phyloP scores from a whole-genome alignment of 1,140 invertebrate species.

The Calosoma granatense region DNA sequence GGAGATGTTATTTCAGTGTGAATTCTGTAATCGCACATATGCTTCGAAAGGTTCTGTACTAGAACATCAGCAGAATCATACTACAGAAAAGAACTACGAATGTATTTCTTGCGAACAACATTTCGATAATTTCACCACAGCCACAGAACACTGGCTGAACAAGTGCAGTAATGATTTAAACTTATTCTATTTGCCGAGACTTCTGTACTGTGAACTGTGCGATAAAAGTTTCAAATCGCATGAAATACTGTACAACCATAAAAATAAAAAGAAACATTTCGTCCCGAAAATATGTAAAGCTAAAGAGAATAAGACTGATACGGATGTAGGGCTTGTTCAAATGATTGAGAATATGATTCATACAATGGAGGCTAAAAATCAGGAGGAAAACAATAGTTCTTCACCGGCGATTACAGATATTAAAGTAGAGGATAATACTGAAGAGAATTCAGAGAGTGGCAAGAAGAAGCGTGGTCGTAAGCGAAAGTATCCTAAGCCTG shows the following conservation, averaged over 20 bases:
- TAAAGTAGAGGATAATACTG: slow-evolving; percentile 14
- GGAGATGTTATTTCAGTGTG: slow-evolving; percentile 42
- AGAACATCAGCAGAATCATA: slow-evolving; percentile 37
- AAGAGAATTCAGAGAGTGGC: slow-evolving; percentile 10
- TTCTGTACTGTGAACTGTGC: slow-evolving; percentile 33
- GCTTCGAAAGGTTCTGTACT: slow-evolving; percentile 37
- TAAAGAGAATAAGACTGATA: slow-evolving; percentile 14
- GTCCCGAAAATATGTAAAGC: slow-evolving; percentile 24
- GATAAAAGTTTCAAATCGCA: slow-evolving; percentile 34
- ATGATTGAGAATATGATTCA: slow-evolving; percentile 28
- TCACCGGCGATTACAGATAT: slow-evolving; percentile 15
- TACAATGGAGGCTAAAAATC: slow-evolving; percentile 14
- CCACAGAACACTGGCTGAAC: slow-evolving; percentile 42
- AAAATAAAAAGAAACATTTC: slow-evolving; percentile 34
- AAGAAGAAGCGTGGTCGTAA: slow-evolving; percentile 29
- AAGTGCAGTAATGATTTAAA: slow-evolving; percentile 39
- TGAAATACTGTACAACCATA: slow-evolving; percentile 31
- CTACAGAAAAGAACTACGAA: slow-evolving; percentile 41
- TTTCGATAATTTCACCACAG: slow-evolving; percentile 39
- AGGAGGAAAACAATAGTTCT: slow-evolving; percentile 17
- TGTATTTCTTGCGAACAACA: slow-evolving; percentile 41
- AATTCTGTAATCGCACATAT: slow-evolving; percentile 45
- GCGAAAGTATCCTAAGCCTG: slow-evolving; percentile 20
- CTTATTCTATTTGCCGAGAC: slow-evolving; percentile 31
- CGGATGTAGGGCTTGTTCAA: slow-evolving; percentile 22